Percentiles rank a stretch among this genome's conserved stretches.
Conservation (phyloP, 2,113 vertebrate species). For the Montifringilla adamsi region DNA sequence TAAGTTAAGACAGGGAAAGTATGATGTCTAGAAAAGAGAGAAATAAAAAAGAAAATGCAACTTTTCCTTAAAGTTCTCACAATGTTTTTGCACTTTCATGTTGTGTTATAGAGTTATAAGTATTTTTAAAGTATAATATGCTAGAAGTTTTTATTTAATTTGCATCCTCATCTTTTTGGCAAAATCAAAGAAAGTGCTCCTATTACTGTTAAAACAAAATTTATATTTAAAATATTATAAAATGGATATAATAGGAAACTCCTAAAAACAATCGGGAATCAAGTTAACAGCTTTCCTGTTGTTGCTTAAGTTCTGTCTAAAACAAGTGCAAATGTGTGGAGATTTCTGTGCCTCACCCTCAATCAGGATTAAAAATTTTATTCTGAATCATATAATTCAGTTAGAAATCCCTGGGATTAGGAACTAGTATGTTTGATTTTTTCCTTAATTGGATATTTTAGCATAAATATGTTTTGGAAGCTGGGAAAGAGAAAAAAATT, state of each 20-base stretch:
- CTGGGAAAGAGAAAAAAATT: not conserved
- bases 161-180: accelerated
- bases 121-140: accelerated
- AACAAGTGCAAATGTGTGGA: not conserved
- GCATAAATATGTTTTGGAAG: not conserved
- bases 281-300: not conserved
- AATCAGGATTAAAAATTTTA: not conserved
- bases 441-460: not conserved
- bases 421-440: not conserved
- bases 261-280: not conserved
- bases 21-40: not conserved
- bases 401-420: not conserved
- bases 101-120: not conserved
- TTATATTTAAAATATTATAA: not conserved
- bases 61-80: not conserved
- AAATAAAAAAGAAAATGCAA: not conserved
- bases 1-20: not conserved
- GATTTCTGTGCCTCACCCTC: not conserved
- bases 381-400: not conserved
- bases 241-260: not conserved
- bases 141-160: not conserved
- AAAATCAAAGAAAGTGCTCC: not conserved
- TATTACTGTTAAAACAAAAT: not conserved
- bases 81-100: not conserved
- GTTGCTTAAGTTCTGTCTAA: not conserved